phyloP scores from a whole-genome alignment of 2,888 invertebrate species.

The Athalia rosae region DNA sequence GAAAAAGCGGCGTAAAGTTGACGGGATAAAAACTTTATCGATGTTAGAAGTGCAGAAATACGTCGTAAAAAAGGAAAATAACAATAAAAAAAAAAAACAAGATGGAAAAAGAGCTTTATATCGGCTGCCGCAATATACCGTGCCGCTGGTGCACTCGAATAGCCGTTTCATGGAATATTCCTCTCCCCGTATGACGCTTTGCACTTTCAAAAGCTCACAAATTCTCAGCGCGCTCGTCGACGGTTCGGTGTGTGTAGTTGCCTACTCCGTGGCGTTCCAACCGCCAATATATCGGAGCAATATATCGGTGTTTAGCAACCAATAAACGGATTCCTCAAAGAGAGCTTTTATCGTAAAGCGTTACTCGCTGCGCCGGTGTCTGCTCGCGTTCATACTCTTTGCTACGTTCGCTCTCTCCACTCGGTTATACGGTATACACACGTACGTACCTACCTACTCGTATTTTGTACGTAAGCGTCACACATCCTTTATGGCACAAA shows the following conservation, averaged over 20 bases:
- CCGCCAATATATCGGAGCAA: constrained; percentile 60
- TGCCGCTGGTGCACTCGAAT: neutral
- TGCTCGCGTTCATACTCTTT: neutral
- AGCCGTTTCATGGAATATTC: constrained; percentile 23
- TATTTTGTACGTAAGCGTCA: constrained; percentile 57
- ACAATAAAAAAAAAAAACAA: no score
- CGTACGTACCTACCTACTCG: constrained; percentile 31
- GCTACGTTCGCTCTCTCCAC: constrained; percentile 54
- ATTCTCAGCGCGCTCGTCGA: constrained; percentile 52
- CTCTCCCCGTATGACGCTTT: constrained; percentile 9
- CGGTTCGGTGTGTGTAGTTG: constrained; percentile 50
- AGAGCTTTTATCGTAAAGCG: constrained; percentile 72
- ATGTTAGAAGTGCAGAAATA: no score
- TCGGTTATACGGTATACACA: constrained; percentile 55
- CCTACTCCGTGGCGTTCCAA: no score
- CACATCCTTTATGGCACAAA: constrained; percentile 70
- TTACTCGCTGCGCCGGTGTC: constrained; percentile 54
- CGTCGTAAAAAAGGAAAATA: no score
- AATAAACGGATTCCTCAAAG: constrained; percentile 73
- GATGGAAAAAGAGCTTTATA: no score
- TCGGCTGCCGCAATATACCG: no score
- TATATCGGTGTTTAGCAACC: constrained; percentile 74
- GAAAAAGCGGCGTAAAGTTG: constrained; percentile 23
- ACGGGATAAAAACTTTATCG: neutral
- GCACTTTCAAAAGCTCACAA: constrained; percentile 68